A percentile compares a stretch with the other conserved stretches of the same genome.
Conservation (phyloP, 2,113 vertebrate genomes). For the Gobius niger region DNA sequence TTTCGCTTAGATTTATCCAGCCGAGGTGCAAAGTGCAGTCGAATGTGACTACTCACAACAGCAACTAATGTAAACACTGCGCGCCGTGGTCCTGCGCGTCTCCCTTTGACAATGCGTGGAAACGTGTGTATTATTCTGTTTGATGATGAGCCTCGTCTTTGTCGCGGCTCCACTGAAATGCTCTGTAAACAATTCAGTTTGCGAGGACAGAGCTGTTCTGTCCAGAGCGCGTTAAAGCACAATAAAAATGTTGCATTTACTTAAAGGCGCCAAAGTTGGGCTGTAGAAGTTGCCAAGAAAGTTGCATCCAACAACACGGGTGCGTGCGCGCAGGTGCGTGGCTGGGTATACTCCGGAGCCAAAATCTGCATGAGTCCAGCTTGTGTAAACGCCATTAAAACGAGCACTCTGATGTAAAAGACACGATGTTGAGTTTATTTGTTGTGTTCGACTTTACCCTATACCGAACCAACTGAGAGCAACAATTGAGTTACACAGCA, state of each 20-base stretch:
- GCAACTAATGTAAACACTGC: neutral
- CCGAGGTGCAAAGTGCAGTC: neutral
- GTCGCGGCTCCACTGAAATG: slow-evolving; percentile 26
- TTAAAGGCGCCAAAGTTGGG: neutral
- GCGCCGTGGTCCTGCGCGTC: neutral
- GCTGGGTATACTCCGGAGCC: slow-evolving; percentile 16
- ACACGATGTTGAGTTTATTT: slow-evolving; percentile 34
- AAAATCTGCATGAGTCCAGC: slow-evolving; percentile 24
- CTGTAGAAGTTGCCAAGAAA: slow-evolving; percentile 10
- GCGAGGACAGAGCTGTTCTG: neutral
- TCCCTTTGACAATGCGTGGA: slow-evolving; percentile 1
- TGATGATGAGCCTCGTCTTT: slow-evolving; percentile 37
- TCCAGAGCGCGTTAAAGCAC: neutral
- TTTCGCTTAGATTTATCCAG: neutral
- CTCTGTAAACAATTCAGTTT: slow-evolving; percentile 21
- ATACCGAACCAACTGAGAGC: slow-evolving; percentile 56
- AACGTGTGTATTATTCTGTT: slow-evolving; percentile 45
- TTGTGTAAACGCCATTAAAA: slow-evolving; percentile 20
- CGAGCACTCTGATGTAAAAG: slow-evolving; percentile 9
- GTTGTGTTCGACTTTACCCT: slow-evolving; percentile 54
- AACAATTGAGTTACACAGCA: slow-evolving; percentile 80
- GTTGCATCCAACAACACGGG: slow-evolving; percentile 15
- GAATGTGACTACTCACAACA: neutral
- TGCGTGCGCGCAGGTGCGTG: slow-evolving; percentile 38
- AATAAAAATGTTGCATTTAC: neutral